Evolutionary conservation across 1,140 invertebrate species (phyloP).

Genomic region (Samia ricini): DNA sequence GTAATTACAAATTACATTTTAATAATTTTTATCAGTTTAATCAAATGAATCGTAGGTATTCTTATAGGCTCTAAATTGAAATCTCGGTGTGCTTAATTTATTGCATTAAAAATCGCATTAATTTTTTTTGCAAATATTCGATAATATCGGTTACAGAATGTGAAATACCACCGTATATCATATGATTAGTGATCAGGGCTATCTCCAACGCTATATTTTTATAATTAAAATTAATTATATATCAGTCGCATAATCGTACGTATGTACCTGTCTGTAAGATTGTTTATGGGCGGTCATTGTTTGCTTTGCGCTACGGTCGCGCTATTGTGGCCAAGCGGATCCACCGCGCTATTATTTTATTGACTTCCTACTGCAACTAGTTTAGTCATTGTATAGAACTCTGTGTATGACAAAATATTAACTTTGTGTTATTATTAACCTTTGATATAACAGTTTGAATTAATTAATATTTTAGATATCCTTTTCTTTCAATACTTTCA

Average conservation of each 20-base stretch:
- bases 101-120: too few relatives aligned
- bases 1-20: too few relatives aligned
- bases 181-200: background rate
- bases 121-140: too few relatives aligned
- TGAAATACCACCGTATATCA: background rate
- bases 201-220: background rate
- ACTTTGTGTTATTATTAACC: background rate
- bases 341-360: slow-evolving; percentile 47
- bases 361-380: slow-evolving; percentile 48
- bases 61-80: too few relatives aligned
- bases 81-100: too few relatives aligned
- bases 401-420: slow-evolving; percentile 3
- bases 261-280: background rate
- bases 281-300: slow-evolving; percentile 32
- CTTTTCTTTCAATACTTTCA: too few relatives aligned
- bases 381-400: slow-evolving; percentile 32
- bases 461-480: background rate
- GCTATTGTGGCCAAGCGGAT: slow-evolving; percentile 31
- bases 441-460: background rate
- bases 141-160: background rate
- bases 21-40: too few relatives aligned
- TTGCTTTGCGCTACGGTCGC: slow-evolving; percentile 31
- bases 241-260: slow-evolving; percentile 6
- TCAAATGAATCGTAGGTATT: too few relatives aligned
- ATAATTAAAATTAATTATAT: background rate